Evolutionary conservation across 1,140 invertebrate species (phyloP), one percentile per base, ranked within the genome.

Genomic region (Scaptodrosophila lebanonensis): DNA sequence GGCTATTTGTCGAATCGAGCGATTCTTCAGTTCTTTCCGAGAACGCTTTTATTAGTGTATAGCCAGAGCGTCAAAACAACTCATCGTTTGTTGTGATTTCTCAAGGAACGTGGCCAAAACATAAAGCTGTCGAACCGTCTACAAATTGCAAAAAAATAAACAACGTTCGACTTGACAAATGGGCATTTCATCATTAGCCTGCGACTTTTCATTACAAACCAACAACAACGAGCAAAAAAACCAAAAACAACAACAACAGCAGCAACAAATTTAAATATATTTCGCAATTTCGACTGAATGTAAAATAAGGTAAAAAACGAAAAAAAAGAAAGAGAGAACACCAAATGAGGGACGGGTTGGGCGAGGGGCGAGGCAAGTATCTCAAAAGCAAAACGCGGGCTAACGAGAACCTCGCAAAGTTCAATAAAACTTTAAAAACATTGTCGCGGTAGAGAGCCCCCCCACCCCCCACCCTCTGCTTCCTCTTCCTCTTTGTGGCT

Each of bases 111-210:
- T 25, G 22, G 22, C 22, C 3, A 49, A 13, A 47, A 40, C 12
- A 20, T 27, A 50, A 27, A 38, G 8, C 27, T 25, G 38, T 6
- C n/a, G n/a, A n/a, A n/a, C n/a, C n/a, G n/a, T n/a, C n/a, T n/a
- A n/a, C n/a, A n/a, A n/a, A n/a, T n/a, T n/a, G n/a, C n/a, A n/a
- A n/a, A n/a, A n/a, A n/a, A n/a, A n/a, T n/a, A n/a, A n/a, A n/a
- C n/a, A n/a, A n/a, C n/a, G n/a, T n/a, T n/a, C n/a, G n/a, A n/a
- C n/a, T n/a, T 56, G 73, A 17, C 48, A 61, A 66, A 79, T 79
- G n/a, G n/a, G n/a, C n/a, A 79, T 79, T 79, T 77, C 73, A 77
- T 79, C 73, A 77, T 71, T 77, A 61, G 64, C 72, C 70, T 54
- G 51, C 45, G 57, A 62, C 71, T 76, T 71, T 77, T 77, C 72